Evolutionary conservation across 2,113 vertebrate genomes (phyloP).

Genomic region (Capricornis sumatraensis): DNA sequence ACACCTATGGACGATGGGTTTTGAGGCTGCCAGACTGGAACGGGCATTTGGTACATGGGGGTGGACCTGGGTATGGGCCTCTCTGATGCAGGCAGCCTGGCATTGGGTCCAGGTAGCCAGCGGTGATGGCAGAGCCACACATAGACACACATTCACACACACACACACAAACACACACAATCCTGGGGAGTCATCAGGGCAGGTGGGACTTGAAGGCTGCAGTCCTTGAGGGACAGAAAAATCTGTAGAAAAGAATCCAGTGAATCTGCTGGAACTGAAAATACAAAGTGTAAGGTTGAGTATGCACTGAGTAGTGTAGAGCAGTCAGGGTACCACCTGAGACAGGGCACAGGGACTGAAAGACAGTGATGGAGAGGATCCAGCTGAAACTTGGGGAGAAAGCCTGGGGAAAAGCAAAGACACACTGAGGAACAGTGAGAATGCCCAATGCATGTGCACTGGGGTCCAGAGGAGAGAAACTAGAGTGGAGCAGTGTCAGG

Average conservation of each 20-base stretch:
- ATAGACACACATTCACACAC: too few relatives aligned
- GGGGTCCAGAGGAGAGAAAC: too few relatives aligned
- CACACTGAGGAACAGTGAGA: too few relatives aligned
- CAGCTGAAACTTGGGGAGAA: neutral
- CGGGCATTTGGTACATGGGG: constrained; percentile 47
- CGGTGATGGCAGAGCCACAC: neutral
- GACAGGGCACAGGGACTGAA: neutral
- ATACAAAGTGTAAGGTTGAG: neutral
- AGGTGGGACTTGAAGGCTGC: neutral
- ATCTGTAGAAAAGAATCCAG: neutral
- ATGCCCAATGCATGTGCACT: accelerated
- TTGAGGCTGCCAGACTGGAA: constrained; percentile 84
- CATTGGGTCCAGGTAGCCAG: constrained; percentile 77
- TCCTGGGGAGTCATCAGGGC: too few relatives aligned
- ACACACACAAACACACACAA: neutral
- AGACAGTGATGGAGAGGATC: too few relatives aligned
- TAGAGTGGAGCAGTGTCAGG: too few relatives aligned
- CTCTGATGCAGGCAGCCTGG: constrained; percentile 82
- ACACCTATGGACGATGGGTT: constrained; percentile 83
- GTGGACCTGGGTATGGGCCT: constrained; percentile 77
- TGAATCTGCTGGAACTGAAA: neutral
- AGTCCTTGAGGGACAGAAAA: neutral
- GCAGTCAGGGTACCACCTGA: accelerated
- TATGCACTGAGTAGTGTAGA: neutral
- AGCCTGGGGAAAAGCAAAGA: neutral